A percentile compares a stretch with the other conserved stretches of the same genome.
These are phyloP conservation scores for Lottia scabra DNA, from an alignment of 2,888 invertebrate genomes.

Conservation along the genomic window DNA sequence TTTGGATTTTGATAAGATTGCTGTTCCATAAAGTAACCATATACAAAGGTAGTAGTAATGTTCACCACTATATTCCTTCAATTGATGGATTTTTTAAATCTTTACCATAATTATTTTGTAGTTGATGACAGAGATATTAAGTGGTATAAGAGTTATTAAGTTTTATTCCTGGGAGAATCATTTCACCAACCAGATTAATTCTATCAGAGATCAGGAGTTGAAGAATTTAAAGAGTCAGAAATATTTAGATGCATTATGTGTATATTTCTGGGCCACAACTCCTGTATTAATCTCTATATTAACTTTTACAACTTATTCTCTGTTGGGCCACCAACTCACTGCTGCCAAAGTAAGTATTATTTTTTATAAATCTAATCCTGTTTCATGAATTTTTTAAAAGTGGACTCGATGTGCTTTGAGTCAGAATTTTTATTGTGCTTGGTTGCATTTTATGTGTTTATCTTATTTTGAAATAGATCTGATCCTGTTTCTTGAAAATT, in stretches of 20 bases:
- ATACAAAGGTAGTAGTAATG: too few relatives aligned
- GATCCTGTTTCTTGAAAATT: too few relatives aligned
- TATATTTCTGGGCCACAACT: constrained; percentile 98
- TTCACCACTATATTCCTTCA: neutral
- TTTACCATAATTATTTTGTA: constrained; percentile 38
- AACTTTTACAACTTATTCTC: constrained; percentile 70
- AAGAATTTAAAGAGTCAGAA: constrained; percentile 86
- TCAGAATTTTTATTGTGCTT: too few relatives aligned
- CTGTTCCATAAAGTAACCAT: too few relatives aligned
- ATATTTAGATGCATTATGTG: constrained; percentile 96
- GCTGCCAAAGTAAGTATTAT: constrained; percentile 80
- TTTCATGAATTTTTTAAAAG: too few relatives aligned
- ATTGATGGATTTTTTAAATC: neutral
- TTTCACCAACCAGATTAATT: constrained; percentile 78
- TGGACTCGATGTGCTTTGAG: too few relatives aligned
- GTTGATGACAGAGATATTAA: constrained; percentile 86
- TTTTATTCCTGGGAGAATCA: constrained; percentile 93
- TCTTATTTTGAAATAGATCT: too few relatives aligned
- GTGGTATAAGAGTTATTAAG: constrained; percentile 91
- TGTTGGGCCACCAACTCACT: constrained; percentile 79
- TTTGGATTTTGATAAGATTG: too few relatives aligned
- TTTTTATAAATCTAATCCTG: too few relatives aligned
- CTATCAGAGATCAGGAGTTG: constrained; percentile 75
- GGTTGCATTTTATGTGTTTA: too few relatives aligned
- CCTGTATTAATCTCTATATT: constrained; percentile 78